Base-by-base conservation (phyloP, 1,140 invertebrate species). In the Drosophila varians region DNA sequence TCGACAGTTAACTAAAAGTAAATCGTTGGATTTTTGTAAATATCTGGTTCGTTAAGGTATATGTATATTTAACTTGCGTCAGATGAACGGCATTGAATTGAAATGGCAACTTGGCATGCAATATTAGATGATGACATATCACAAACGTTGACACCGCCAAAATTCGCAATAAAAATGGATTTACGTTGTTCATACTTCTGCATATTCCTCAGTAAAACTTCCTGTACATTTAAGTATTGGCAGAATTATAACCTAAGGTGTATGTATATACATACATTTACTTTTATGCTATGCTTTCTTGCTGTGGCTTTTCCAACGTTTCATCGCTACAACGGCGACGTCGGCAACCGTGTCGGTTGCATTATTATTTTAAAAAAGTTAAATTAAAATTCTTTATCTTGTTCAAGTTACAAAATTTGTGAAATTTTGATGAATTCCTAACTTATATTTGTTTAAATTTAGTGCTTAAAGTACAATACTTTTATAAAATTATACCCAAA, bases 91-190 rank as follows among this genome's bases (percentile, higher is more conserved):
- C 12, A 31, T 3, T 42, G 31, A 31, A 60, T 21, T n/a, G n/a
- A n/a, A n/a, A 62, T 21, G 45, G 52, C 14, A 19, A 54, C 54
- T 55, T 18, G 43, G 40, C 19, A 82, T 73, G 40, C 48, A 65
- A 74, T 74, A 78, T 83, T 84, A 83, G 70, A 82, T 82, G 62
- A 79, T 79, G 78, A 70, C 58, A 83, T 57, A 47, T 72, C 3
- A 36, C 49, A 72, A 54, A 42, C 46, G 46, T 62, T 57, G 60
- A 66, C 55, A 61, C 65, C 12, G 12, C 49, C 2, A 14, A 38
- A 38, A 38, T n/a, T n/a, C n/a, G n/a, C n/a, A n/a, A n/a, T n/a
- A n/a, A n/a, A n/a, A n/a, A n/a, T n/a, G n/a, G n/a, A n/a, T n/a
- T n/a, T n/a, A n/a, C n/a, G n/a, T n/a, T n/a, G n/a, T n/a, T n/a